These are phyloP conservation scores for Myripristis jacobus DNA, from an alignment of 2,797 vertebrate genomes.

Conservation along the genomic window DNA sequence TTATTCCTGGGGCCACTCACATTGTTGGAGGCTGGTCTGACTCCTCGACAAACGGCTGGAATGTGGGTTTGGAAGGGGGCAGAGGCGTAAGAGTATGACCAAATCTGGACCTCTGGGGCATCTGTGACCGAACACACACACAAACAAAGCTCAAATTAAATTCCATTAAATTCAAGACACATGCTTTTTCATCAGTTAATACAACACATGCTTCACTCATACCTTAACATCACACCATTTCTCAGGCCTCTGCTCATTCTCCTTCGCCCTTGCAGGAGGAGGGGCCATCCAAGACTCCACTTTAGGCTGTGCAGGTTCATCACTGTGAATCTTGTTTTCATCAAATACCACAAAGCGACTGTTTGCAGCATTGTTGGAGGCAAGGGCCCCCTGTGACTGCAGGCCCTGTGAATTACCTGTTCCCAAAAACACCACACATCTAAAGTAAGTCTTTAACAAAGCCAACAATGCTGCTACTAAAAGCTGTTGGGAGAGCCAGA, in stretches of 20 bases:
- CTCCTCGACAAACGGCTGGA: conserved; percentile 95
- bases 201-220: conserved; percentile 28
- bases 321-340: conserved; percentile 83
- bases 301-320: conserved; percentile 72
- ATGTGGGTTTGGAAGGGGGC: conserved; percentile 81
- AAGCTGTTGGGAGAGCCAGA: not conserved
- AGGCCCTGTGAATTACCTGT: conserved; percentile 82
- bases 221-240: conserved; percentile 92
- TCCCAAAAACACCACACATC: conserved; percentile 16
- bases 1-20: conserved; percentile 82
- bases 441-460: not conserved
- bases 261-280: conserved; percentile 87
- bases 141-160: not conserved
- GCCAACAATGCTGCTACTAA: not conserved
- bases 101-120: conserved; percentile 80
- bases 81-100: conserved; percentile 75
- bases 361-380: conserved; percentile 72
- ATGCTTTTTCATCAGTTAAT: conserved; percentile 1
- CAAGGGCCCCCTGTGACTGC: conserved; percentile 70
- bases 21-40: conserved; percentile 87
- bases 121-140: conserved; percentile 56
- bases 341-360: conserved; percentile 87
- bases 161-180: not conserved
- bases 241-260: conserved; percentile 88
- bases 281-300: conserved; percentile 87